phyloP scores from a whole-genome alignment of 2,888 invertebrate species.

The Caenorhabditis macrosperma region DNA sequence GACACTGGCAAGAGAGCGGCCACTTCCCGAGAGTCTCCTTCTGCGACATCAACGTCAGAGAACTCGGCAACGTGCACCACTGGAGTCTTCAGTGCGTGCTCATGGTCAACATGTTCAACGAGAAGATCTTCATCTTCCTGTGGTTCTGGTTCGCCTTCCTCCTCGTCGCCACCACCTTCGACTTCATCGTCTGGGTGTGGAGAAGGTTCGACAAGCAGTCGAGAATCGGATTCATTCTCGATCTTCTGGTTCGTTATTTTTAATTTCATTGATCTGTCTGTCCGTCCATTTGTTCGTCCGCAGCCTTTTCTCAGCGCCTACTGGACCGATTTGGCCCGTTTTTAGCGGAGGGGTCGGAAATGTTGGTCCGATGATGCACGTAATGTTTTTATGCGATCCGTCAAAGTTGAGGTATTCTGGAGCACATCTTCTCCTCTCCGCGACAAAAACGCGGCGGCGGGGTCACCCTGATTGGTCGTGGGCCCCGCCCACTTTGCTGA shows the following conservation, averaged over 20 bases:
- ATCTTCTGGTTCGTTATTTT: slow-evolving; percentile 50
- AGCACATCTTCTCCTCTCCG: no score
- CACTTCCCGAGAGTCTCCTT: slow-evolving; percentile 79
- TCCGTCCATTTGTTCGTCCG: no score
- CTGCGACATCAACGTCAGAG: slow-evolving; percentile 77
- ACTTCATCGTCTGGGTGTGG: slow-evolving; percentile 71
- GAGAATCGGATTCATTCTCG: slow-evolving; percentile 56
- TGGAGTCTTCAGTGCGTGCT: slow-evolving; percentile 79
- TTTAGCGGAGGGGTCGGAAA: no score
- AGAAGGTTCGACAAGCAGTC: slow-evolving; percentile 55
- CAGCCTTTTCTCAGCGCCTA: no score
- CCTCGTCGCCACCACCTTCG: slow-evolving; percentile 66
- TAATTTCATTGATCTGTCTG: not conserved
- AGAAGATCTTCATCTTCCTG: slow-evolving; percentile 79
- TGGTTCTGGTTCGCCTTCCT: slow-evolving; percentile 79
- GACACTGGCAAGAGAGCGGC: slow-evolving; percentile 80
- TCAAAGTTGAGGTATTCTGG: no score
- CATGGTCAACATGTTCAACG: slow-evolving; percentile 80
- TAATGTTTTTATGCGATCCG: no score
- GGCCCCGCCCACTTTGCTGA: not conserved
- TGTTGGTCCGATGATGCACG: no score
- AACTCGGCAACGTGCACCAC: slow-evolving; percentile 72
- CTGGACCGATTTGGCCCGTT: no score
- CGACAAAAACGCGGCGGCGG: no score
- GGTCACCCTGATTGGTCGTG: no score